These are phyloP conservation scores for Pelecanus crispus DNA, from an alignment of 2,113 vertebrate genomes.

Conservation along the genomic window DNA sequence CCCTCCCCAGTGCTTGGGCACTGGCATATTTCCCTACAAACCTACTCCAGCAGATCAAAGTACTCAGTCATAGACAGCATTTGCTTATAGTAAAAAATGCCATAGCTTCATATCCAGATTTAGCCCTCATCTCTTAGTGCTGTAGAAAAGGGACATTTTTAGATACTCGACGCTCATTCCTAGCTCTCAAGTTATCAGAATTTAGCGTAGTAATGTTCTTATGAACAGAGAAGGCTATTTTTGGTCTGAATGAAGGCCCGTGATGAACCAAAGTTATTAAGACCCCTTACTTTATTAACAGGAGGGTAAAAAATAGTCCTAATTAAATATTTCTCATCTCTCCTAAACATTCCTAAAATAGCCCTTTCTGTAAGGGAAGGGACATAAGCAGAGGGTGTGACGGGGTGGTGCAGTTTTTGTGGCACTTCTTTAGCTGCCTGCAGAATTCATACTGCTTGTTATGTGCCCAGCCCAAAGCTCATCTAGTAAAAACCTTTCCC, in stretches of 20 bases:
- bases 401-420: fast-evolving
- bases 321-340: slow-evolving; percentile 11
- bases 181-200: slow-evolving; percentile 49
- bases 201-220: slow-evolving; percentile 17
- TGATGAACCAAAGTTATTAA: background rate
- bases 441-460: background rate
- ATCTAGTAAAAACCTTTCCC: background rate
- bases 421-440: background rate
- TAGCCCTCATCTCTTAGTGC: background rate
- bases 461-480: background rate
- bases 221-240: slow-evolving; percentile 1
- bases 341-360: slow-evolving; percentile 9
- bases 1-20: background rate
- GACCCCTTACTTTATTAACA: background rate
- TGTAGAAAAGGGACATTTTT: slow-evolving; percentile 44
- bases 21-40: background rate
- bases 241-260: background rate
- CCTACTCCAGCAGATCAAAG: slow-evolving; percentile 34
- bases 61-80: background rate
- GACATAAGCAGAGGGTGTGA: background rate
- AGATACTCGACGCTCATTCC: background rate
- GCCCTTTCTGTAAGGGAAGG: background rate
- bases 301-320: background rate
- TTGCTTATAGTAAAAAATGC: slow-evolving; percentile 51
- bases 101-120: slow-evolving; percentile 34